These are phyloP conservation scores for Hyperoplus lanceolatus DNA, from an alignment of 2,797 vertebrate genomes.

Conservation along the genomic window DNA sequence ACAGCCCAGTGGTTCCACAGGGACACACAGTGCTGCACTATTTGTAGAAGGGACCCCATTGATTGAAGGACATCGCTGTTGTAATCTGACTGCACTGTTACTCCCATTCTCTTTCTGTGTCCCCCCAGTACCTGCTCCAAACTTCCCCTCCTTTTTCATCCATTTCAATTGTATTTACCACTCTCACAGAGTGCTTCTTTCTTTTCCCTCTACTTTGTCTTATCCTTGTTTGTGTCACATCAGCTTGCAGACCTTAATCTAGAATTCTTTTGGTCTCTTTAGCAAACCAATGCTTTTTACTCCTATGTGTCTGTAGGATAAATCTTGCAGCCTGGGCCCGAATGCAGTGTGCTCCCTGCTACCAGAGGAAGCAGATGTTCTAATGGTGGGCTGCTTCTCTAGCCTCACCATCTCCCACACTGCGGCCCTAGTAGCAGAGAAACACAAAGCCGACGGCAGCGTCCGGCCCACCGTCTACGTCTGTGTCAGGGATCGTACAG, in stretches of 20 bases:
- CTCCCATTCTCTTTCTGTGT: background rate
- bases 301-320: conserved; percentile 86
- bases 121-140: too few species aligned
- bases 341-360: conserved; percentile 85
- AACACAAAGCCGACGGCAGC: conserved; percentile 29
- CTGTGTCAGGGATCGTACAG: conserved; percentile 83
- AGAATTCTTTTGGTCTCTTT: background rate
- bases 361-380: conserved; percentile 84
- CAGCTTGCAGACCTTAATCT: conserved; percentile 7
- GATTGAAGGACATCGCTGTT: conserved; percentile 56
- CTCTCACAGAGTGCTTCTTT: background rate
- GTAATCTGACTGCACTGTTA: conserved; percentile 35
- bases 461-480: conserved; percentile 80
- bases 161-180: background rate
- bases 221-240: conserved; percentile 9
- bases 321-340: conserved; percentile 90
- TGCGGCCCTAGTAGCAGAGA: conserved; percentile 79
- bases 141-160: background rate
- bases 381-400: conserved; percentile 88
- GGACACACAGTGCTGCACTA: conserved; percentile 2
- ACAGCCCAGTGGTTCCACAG: conserved; percentile 13
- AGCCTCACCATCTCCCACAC: conserved; percentile 89
- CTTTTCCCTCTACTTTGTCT: background rate
- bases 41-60: conserved; percentile 35
- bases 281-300: conserved; percentile 20